Evolutionary conservation across 2,797 vertebrate genomes (phyloP), one percentile per base, ranked within the genome.

Genomic region (Sebastes matsubarae): DNA sequence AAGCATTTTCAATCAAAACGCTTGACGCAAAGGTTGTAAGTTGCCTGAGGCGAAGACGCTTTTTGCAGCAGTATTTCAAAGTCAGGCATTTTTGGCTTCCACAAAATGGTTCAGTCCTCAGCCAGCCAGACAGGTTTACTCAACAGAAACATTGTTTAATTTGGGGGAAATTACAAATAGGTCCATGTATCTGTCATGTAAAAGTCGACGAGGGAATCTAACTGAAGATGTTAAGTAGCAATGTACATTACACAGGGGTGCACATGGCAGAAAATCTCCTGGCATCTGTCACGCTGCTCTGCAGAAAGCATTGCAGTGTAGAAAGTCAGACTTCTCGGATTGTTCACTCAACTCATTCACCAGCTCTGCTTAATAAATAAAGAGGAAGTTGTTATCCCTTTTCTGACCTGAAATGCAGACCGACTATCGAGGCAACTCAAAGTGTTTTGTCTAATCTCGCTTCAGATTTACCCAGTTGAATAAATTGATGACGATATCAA

Each of bases 71-170:
- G 46, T 8, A 69, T 75, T 77, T 79, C 42, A 85, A 76, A 83
- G 77, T 16, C 10, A 38, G 52, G 68, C 27, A 59, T 81, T 90
- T 90, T 63, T 83, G 69, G 84, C 46, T 82, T 76, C 22, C n/a
- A 66, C 3, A 69, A 58, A 75, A 67, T 12, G 36, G 27, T 58
- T 80, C 36, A 30, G 52, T 59, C 42, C 25, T 50, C 58, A 66
- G 34, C 20, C 58, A 70, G 36, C 4, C 13, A 60, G 52, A 46
- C 50, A 22, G 25, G 27, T 82, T 83, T 75, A 81, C 65, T 80
- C 59, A 59, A 69, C 50, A 80, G 13, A 68, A 73, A 77, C 58
- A 27, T n/a, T 72, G 67, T 73, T 65, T 69, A 64, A 63, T 58
- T 30, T 0, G 0, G 66, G 66, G 7, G 22, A 67, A 80, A 68